Conservation (phyloP, 2,888 invertebrate species). For the Buathra laborator region DNA sequence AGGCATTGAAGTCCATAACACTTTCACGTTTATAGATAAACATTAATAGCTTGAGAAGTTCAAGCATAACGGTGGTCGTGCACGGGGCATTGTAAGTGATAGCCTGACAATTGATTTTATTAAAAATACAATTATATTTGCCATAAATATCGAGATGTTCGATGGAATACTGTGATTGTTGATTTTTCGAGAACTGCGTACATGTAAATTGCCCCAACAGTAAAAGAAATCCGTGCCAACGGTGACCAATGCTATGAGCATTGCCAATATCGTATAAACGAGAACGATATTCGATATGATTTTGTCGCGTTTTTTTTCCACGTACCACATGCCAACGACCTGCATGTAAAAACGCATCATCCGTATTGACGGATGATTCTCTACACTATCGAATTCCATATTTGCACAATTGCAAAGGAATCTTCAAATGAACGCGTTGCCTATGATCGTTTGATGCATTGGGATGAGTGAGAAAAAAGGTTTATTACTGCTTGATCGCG, state of each 20-base stretch:
- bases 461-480: background rate
- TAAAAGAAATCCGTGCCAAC: slow-evolving; percentile 71
- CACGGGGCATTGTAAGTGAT: slow-evolving; percentile 69
- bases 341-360: slow-evolving; percentile 72
- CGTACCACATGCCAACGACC: slow-evolving; percentile 74
- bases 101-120: slow-evolving; percentile 58
- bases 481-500: background rate
- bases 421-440: background rate
- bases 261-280: slow-evolving; percentile 64
- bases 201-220: slow-evolving; percentile 69
- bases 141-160: background rate
- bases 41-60: slow-evolving; percentile 68
- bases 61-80: slow-evolving; percentile 65
- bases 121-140: background rate
- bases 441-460: background rate
- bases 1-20: slow-evolving; percentile 71
- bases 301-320: slow-evolving; percentile 66
- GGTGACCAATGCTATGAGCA: slow-evolving; percentile 66
- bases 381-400: slow-evolving; percentile 50
- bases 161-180: background rate
- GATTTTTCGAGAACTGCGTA: slow-evolving; percentile 49
- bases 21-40: slow-evolving; percentile 68
- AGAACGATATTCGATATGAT: slow-evolving; percentile 68
- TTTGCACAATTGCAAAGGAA: background rate
- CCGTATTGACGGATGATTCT: slow-evolving; percentile 70